A percentile compares a stretch with the other conserved stretches of the same genome.
These are phyloP conservation scores for Hymenochirus boettgeri DNA, from an alignment of 2,113 vertebrate species.

Conservation along the genomic window DNA sequence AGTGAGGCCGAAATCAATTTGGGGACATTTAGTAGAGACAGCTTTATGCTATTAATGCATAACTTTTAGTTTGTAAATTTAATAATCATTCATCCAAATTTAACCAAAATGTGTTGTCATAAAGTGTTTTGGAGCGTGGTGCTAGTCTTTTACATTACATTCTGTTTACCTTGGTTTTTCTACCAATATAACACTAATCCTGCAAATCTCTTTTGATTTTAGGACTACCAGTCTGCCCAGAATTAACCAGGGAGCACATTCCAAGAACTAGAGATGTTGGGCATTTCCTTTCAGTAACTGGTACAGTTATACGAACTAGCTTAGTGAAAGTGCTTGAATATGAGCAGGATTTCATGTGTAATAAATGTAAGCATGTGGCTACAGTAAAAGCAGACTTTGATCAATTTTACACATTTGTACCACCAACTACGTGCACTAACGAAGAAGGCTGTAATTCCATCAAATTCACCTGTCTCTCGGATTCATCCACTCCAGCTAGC, in stretches of 20 bases:
- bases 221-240: slow-evolving; percentile 92
- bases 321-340: slow-evolving; percentile 86
- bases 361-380: slow-evolving; percentile 82
- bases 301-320: slow-evolving; percentile 88
- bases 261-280: slow-evolving; percentile 84
- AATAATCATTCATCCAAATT: too few species aligned
- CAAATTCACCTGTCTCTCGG: slow-evolving; percentile 83
- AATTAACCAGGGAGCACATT: slow-evolving; percentile 88
- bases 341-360: slow-evolving; percentile 86
- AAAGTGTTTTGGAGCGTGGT: too few species aligned
- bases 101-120: too few species aligned
- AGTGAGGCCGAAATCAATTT: too few species aligned
- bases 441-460: slow-evolving; percentile 74
- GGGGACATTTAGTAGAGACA: too few species aligned
- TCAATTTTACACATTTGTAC: slow-evolving; percentile 75
- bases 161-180: not conserved
- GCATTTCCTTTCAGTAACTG: slow-evolving; percentile 89
- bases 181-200: not conserved
- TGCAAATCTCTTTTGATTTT: not conserved
- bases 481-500: slow-evolving; percentile 58
- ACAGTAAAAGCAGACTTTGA: slow-evolving; percentile 76
- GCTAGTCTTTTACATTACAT: not conserved
- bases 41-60: too few species aligned
- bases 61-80: too few species aligned
- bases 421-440: slow-evolving; percentile 69